Conservation (phyloP, 2,797 vertebrate genomes). For the Crocidura indochinensis region DNA sequence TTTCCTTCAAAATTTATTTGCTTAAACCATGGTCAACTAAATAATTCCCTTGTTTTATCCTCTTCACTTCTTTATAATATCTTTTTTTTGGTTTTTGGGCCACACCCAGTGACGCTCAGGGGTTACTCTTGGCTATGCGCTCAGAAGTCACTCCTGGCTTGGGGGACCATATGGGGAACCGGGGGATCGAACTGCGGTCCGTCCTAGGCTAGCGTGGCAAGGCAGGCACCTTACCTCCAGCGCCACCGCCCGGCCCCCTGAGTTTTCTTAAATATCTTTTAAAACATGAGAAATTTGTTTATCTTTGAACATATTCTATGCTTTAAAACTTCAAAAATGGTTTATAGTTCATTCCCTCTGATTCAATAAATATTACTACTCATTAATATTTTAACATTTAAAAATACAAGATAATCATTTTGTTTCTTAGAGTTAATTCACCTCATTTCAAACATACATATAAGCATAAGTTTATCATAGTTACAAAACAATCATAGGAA, state of each 20-base stretch:
- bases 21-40: background rate
- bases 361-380: background rate
- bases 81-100: too few species aligned
- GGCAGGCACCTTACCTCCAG: too few species aligned
- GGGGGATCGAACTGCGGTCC: too few species aligned
- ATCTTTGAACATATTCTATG: background rate
- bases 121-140: too few species aligned
- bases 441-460: conserved; percentile 45
- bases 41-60: background rate
- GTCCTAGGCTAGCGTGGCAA: too few species aligned
- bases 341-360: background rate
- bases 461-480: conserved; percentile 27
- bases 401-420: conserved; percentile 37
- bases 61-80: background rate
- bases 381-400: conserved; percentile 36
- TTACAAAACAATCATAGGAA: conserved; percentile 46
- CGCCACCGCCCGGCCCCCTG: too few species aligned
- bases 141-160: too few species aligned
- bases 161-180: too few species aligned
- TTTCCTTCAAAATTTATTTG: background rate
- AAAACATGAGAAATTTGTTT: background rate
- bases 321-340: background rate
- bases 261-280: background rate
- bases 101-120: too few species aligned
- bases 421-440: conserved; percentile 52